Conservation (phyloP, 2,888 invertebrate species). For the Synanthedon tipuliformis region DNA sequence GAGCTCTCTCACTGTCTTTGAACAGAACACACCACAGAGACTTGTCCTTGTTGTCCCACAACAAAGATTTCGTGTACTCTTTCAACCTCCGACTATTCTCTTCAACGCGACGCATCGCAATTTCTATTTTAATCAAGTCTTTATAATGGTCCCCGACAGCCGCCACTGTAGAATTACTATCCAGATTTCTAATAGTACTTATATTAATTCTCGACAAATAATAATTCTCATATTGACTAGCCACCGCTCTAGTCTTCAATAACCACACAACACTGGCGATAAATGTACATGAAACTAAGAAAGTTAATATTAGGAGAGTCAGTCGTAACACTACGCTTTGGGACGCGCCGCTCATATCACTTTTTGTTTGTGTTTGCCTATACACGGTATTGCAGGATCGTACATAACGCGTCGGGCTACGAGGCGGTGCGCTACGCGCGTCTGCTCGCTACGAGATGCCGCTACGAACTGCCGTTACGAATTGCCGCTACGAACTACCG, state of each 20-base stretch:
- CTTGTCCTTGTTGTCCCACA: constrained; percentile 66
- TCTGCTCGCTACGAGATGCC: constrained; percentile 40
- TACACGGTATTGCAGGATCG: constrained; percentile 41
- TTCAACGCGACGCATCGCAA: constrained; percentile 65
- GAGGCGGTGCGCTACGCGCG: constrained; percentile 42
- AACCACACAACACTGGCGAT: constrained; percentile 63
- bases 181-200: constrained; percentile 40
- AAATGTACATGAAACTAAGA: constrained; percentile 57
- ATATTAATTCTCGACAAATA: constrained; percentile 70
- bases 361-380: constrained; percentile 59
- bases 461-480: constrained; percentile 52
- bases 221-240: constrained; percentile 64
- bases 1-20: constrained; percentile 48
- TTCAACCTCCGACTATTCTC: constrained; percentile 62
- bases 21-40: constrained; percentile 66
- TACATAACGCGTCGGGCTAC: constrained; percentile 52
- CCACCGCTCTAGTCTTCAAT: constrained; percentile 43
- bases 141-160: constrained; percentile 58
- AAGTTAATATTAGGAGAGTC: constrained; percentile 58
- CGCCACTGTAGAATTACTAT: constrained; percentile 35
- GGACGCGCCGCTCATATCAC: constrained; percentile 68
- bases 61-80: constrained; percentile 61
- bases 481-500: constrained; percentile 11
- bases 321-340: constrained; percentile 53
- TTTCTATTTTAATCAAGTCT: constrained; percentile 66